These are phyloP conservation scores for Belgica antarctica DNA, from an alignment of 2,888 invertebrate species.

Conservation along the genomic window DNA sequence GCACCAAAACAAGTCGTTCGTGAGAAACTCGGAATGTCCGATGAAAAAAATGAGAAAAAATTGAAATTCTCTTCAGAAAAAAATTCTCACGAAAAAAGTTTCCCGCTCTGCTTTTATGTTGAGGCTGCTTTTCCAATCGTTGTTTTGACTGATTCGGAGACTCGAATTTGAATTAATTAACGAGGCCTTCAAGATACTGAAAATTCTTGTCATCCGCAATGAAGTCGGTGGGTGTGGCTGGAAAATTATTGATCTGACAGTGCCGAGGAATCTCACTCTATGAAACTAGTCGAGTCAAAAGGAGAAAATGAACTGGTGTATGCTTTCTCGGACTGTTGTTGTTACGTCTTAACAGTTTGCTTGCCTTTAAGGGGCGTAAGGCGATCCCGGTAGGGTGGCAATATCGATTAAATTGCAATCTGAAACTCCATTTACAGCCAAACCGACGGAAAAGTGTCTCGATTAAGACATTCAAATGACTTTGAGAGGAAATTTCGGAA, in stretches of 20 bases:
- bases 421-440: background rate
- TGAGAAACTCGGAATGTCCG: background rate
- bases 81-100: slow-evolving; percentile 25
- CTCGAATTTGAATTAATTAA: slow-evolving; percentile 13
- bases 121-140: background rate
- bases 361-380: background rate
- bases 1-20: background rate
- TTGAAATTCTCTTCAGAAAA: slow-evolving; percentile 17
- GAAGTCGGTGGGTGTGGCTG: slow-evolving; percentile 36
- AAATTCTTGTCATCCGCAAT: background rate
- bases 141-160: slow-evolving; percentile 34
- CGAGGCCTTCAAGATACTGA: background rate
- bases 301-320: slow-evolving; percentile 43
- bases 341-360: slow-evolving; percentile 9
- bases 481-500: background rate
- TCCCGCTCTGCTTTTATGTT: too few species aligned
- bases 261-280: slow-evolving; percentile 30
- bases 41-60: slow-evolving; percentile 23
- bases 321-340: slow-evolving; percentile 39
- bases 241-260: slow-evolving; percentile 43
- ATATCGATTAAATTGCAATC: slow-evolving; percentile 41
- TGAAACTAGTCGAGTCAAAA: background rate
- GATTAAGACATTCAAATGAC: background rate
- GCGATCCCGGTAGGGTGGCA: background rate
- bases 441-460: background rate